Evolutionary conservation across 2,797 vertebrate species (phyloP).

Genomic region (Epinephelus malabaricus): DNA sequence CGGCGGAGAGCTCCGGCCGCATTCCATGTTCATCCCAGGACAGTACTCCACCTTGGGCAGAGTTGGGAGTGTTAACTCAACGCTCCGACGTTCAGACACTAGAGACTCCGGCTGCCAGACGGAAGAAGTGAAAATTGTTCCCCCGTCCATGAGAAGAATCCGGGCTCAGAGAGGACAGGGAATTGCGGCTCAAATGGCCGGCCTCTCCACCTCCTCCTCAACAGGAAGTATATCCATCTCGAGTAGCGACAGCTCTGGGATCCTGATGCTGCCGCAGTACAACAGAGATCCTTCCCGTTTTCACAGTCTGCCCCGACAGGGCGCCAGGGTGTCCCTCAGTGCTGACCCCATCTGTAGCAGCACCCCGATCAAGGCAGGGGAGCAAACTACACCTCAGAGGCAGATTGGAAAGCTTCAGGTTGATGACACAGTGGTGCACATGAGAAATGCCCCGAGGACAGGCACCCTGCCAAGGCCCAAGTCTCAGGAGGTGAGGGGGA

Average conservation of each 20-base stretch:
- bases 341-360: constrained; percentile 87
- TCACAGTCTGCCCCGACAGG: constrained; percentile 93
- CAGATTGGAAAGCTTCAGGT: constrained; percentile 87
- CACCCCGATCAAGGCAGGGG: constrained; percentile 83
- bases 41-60: constrained; percentile 92
- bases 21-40: constrained; percentile 92
- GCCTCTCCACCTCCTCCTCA: constrained; percentile 91
- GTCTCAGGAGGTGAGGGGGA: constrained; percentile 90
- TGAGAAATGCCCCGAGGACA: constrained; percentile 83
- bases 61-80: constrained; percentile 85
- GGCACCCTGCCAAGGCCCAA: constrained; percentile 85
- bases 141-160: constrained; percentile 96
- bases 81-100: constrained; percentile 86
- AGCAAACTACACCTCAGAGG: constrained; percentile 70
- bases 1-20: constrained; percentile 87
- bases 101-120: constrained; percentile 97
- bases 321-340: constrained; percentile 89
- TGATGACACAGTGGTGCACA: constrained; percentile 86
- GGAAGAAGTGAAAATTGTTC: constrained; percentile 93
- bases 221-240: constrained; percentile 91
- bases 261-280: constrained; percentile 84
- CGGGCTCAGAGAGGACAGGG: constrained; percentile 95
- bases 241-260: constrained; percentile 84
- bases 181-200: constrained; percentile 95
- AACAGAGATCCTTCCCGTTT: constrained; percentile 88